phyloP scores from a whole-genome alignment of 1,140 invertebrate species.

The Drosophila nigrodunni region DNA sequence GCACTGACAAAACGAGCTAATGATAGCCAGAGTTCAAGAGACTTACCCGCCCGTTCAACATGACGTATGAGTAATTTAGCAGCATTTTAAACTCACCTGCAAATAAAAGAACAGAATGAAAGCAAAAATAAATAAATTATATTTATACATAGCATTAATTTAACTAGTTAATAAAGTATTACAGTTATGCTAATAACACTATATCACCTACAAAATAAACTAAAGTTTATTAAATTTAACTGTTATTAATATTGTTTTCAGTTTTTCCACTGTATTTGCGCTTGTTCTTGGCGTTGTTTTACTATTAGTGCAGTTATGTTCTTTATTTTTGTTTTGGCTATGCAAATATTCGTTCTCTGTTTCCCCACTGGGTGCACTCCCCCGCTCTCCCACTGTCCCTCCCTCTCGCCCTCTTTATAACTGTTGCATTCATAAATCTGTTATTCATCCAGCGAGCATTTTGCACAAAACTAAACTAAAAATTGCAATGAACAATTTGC shows the following conservation, averaged over 20 bases:
- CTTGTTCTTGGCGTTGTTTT: conserved; percentile 6
- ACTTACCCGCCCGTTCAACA: conserved; percentile 53
- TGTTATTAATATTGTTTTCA: neutral
- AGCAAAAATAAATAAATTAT: conserved; percentile 8
- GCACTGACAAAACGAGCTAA: conserved; percentile 42
- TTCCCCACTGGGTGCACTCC: neutral
- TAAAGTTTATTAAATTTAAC: neutral
- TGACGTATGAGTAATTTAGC: conserved; percentile 11
- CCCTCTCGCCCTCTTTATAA: neutral
- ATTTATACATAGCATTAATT: conserved; percentile 1
- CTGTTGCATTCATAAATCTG: conserved; percentile 64
- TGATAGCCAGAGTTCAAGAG: conserved; percentile 50
- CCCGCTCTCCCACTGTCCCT: too few species aligned
- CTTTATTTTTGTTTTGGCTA: conserved; percentile 3
- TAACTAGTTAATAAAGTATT: neutral
- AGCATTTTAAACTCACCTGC: conserved; percentile 46
- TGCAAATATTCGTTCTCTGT: conserved; percentile 14
- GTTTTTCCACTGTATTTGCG: neutral
- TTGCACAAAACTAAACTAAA: conserved; percentile 33
- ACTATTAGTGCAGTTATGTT: neutral
- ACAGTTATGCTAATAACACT: conserved; percentile 5
- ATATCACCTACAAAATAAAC: conserved; percentile 7
- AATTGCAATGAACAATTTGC: conserved; percentile 61
- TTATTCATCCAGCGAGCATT: conserved; percentile 44
- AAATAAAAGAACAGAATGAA: conserved; percentile 40